Conservation (phyloP, 2,888 invertebrate genomes). For the Lepas anatifera region DNA sequence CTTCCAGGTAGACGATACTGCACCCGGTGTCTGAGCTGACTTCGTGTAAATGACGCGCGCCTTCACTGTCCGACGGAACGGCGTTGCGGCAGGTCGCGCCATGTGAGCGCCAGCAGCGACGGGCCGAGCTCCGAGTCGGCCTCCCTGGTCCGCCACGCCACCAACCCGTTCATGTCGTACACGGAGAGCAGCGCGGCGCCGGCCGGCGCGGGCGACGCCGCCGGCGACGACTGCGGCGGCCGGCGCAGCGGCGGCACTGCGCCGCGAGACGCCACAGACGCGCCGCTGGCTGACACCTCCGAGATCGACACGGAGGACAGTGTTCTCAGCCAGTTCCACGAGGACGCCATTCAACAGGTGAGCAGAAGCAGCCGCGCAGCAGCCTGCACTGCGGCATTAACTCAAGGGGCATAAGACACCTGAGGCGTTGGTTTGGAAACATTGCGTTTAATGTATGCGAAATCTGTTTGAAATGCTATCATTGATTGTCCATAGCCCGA, state of each 20-base stretch:
- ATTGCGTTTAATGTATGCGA: too few relatives aligned
- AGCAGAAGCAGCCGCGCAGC: too few relatives aligned
- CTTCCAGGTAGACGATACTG: too few relatives aligned
- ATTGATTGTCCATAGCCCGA: too few relatives aligned
- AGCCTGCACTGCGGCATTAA: too few relatives aligned
- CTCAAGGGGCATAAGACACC: too few relatives aligned
- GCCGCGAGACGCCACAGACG: neutral
- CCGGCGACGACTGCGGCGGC: conserved; percentile 27
- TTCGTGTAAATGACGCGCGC: too few relatives aligned
- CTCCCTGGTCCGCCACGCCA: conserved; percentile 27
- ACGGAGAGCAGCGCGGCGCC: conserved; percentile 25
- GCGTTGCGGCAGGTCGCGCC: conserved; percentile 11
- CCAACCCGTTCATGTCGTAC: conserved; percentile 24
- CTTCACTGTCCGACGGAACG: too few relatives aligned
- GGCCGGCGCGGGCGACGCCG: conserved; percentile 27
- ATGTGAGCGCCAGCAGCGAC: neutral
- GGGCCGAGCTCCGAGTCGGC: conserved; percentile 24
- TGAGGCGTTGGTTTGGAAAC: too few relatives aligned
- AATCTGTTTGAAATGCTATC: too few relatives aligned
- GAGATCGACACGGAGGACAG: conserved; percentile 44
- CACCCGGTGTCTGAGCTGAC: too few relatives aligned
- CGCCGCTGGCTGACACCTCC: conserved; percentile 40
- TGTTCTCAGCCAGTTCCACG: conserved; percentile 58
- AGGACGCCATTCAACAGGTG: conserved; percentile 58
- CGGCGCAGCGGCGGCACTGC: conserved; percentile 28